Conservation (phyloP, 1,140 invertebrate species). For the Drosophila bifasciata region DNA sequence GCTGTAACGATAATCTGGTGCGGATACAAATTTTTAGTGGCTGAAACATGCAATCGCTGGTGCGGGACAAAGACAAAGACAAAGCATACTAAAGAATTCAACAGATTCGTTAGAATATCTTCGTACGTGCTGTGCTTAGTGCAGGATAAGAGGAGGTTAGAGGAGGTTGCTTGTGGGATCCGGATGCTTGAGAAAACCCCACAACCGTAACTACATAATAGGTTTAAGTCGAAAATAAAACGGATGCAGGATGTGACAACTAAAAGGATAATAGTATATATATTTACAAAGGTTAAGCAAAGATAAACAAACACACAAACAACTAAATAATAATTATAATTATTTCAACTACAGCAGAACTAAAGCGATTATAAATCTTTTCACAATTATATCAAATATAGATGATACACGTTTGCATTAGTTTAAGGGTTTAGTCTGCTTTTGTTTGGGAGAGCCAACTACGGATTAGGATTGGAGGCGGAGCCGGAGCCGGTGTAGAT, state of each 20-base stretch:
- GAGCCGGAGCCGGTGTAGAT: conserved; percentile 8
- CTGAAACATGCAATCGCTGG: conserved; percentile 4
- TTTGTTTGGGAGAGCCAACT: conserved; percentile 53
- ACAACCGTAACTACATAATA: conserved; percentile 36
- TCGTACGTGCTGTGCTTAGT: conserved; percentile 17
- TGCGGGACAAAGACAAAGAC: conserved; percentile 4
- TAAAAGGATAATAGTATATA: conserved; percentile 27
- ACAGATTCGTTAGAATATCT: background rate
- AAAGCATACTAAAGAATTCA: conserved; percentile 1
- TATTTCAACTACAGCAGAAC: conserved; percentile 35
- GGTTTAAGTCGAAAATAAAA: conserved; percentile 53
- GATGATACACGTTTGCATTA: conserved; percentile 46
- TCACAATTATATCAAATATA: conserved; percentile 25
- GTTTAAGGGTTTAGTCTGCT: conserved; percentile 31
- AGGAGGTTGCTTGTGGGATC: conserved; percentile 5
- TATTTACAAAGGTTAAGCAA: conserved; percentile 54
- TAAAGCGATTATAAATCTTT: conserved; percentile 31
- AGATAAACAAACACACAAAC: conserved; percentile 39
- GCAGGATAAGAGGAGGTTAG: conserved; percentile 17
- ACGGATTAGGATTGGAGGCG: conserved; percentile 63
- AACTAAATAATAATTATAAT: conserved; percentile 45
- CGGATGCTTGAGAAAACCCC: conserved; percentile 23
- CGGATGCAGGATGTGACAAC: conserved; percentile 58
- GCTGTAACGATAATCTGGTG: no score
- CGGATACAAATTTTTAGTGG: no score